Evolutionary conservation across 2,113 vertebrate genomes (phyloP).

Genomic region (Prunella himalayana): DNA sequence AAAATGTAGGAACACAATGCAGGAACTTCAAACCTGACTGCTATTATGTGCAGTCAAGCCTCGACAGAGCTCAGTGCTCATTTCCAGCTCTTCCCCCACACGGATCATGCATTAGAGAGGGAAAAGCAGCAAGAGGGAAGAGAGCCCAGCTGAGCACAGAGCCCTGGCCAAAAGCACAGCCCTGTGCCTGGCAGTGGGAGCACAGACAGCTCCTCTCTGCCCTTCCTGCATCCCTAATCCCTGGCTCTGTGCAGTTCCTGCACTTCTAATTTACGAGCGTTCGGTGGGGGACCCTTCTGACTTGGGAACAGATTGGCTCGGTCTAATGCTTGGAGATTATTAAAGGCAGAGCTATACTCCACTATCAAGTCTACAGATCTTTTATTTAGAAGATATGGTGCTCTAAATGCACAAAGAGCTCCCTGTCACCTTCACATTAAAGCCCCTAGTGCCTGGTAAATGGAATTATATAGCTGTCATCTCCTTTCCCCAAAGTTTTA

Average conservation of each 20-base stretch:
- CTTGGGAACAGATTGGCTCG: slow-evolving; percentile 77
- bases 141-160: not conserved
- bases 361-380: slow-evolving; percentile 82
- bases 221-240: slow-evolving; percentile 65
- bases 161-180: not conserved
- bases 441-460: slow-evolving; percentile 82
- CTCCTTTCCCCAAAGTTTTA: slow-evolving; percentile 84
- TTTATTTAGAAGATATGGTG: slow-evolving; percentile 83
- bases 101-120: not conserved
- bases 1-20: slow-evolving; percentile 1
- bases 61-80: not conserved
- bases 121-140: not conserved
- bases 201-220: slow-evolving; percentile 4
- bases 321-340: slow-evolving; percentile 81
- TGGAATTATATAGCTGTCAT: slow-evolving; percentile 86
- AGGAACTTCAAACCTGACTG: slow-evolving; percentile 20
- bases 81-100: slow-evolving; percentile 17
- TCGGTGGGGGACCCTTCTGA: slow-evolving; percentile 69
- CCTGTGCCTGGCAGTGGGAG: not conserved
- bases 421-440: slow-evolving; percentile 81
- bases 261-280: slow-evolving; percentile 73
- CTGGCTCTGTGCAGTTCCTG: slow-evolving; percentile 20
- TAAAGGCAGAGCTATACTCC: slow-evolving; percentile 77
- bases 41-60: slow-evolving; percentile 44
- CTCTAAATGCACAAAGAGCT: slow-evolving; percentile 82